Evolutionary conservation across 2,797 vertebrate genomes (phyloP).

Genomic region (Miopithecus talapoin): DNA sequence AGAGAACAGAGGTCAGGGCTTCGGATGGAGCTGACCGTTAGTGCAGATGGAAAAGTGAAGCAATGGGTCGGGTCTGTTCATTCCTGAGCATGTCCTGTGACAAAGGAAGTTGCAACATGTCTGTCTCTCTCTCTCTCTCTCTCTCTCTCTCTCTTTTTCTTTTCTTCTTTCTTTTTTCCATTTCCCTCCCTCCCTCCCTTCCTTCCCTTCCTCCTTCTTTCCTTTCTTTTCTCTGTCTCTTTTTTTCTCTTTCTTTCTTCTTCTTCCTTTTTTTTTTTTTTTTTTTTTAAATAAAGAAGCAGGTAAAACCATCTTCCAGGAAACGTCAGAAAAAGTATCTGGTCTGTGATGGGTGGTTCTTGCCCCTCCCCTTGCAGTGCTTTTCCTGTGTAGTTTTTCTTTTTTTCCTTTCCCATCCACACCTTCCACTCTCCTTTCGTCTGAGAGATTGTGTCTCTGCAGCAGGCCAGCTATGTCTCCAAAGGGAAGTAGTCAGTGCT

Average conservation of each 20-base stretch:
- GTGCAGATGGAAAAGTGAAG: conserved; percentile 63
- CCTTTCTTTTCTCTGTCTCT: neutral
- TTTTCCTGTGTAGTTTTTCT: neutral
- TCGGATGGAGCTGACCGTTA: neutral
- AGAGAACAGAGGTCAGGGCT: neutral
- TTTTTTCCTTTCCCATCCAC: neutral
- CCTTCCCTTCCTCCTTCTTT: neutral
- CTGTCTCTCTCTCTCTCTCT: neutral
- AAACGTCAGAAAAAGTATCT: conserved; percentile 27
- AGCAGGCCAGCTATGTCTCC: neutral
- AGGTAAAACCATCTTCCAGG: conserved; percentile 39
- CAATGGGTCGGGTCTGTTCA: conserved; percentile 32
- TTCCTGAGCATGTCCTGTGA: conserved; percentile 39
- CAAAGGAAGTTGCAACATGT: conserved; percentile 74
- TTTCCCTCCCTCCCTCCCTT: neutral
- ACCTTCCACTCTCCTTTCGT: neutral
- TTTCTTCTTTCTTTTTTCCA: neutral
- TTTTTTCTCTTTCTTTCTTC: neutral
- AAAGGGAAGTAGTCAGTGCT: neutral
- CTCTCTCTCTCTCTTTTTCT: neutral
- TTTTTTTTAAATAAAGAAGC: conserved; percentile 56
- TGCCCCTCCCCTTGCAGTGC: fast-evolving
- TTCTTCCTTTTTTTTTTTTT: neutral
- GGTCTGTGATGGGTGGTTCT: neutral
- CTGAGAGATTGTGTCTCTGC: neutral